Conservation (phyloP, 37 sponge, comb jelly and placozoan species). For the Agelas oroides region DNA sequence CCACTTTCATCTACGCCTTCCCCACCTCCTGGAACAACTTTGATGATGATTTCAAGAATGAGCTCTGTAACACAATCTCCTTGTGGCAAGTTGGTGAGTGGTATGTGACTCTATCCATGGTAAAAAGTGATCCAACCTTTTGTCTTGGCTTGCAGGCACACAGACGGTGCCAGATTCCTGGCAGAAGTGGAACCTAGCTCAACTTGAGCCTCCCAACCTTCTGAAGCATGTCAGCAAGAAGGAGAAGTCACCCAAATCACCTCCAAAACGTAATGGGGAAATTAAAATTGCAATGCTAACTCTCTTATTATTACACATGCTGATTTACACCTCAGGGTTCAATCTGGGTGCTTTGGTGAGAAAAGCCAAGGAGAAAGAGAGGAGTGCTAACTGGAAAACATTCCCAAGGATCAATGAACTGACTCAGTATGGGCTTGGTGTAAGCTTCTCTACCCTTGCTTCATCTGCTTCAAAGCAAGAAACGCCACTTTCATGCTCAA, state of each 20-base stretch:
- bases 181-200: constrained; percentile 61
- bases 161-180: constrained; percentile 57
- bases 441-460: no score
- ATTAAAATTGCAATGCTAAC: background rate
- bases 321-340: background rate
- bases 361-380: background rate
- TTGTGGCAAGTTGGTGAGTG: constrained; percentile 80
- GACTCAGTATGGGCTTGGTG: no score
- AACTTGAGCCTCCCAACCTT: constrained; percentile 74
- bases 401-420: no score
- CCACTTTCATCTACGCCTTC: constrained; percentile 74
- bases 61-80: constrained; percentile 62
- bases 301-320: no score
- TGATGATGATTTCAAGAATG: constrained; percentile 80
- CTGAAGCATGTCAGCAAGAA: constrained; percentile 59
- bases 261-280: background rate
- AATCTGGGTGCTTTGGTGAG: constrained; percentile 25
- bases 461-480: no score
- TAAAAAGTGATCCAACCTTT: no score
- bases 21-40: constrained; percentile 90
- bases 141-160: constrained; percentile 39
- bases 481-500: no score
- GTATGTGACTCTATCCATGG: no score
- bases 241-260: background rate
- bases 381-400: no score